Evolutionary conservation across 1,140 invertebrate species (phyloP), one percentile per base, ranked within the genome.

Genomic region (Aradophagus sp.): DNA sequence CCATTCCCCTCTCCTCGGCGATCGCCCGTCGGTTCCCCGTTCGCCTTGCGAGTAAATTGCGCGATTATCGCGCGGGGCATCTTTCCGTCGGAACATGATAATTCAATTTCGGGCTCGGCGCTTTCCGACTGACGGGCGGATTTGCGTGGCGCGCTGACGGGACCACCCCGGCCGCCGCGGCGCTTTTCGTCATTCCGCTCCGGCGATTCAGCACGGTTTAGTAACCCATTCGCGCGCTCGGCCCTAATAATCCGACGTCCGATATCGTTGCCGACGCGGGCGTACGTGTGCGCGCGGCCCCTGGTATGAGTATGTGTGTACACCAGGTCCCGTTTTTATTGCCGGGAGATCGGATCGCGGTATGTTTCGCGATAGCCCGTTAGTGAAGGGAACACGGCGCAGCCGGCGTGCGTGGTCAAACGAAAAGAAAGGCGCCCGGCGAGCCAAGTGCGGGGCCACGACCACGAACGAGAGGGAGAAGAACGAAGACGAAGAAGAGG

Each of bases 321-420:
- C 53, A 17, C 47, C 8, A 39, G 39, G 56, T 69, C 42, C 50
- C 66, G 44, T 61, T 69, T 69, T 69, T 69, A 69, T 56, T 69
- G 56, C 44, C 35, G 36, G 20, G n/a, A 42, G 58, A 62, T 70
- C 44, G 52, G 44, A 62, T 62, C 65, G 16, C 56, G 55, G 32
- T 34, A 36, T 36, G 56, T 50, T 61, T 61, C 48, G 65, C 65
- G 65, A 59, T 68, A 59, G 65, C 48, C 65, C 55, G 65, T 59
- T 61, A 61, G 65, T 58, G 63, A 59, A 59, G 63, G 63, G 36
- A 50, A 29, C 27, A 39, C 29, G 15, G 14, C 13, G 56, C 42
- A 36, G 47, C 35, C 42, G 44, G 47, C 35, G 61, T 55, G 62
- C 50, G 52, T 38, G 42, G 32, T 29, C 47, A 42, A 58, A 47